A percentile compares a stretch with the other conserved stretches of the same genome.
phyloP scores from a whole-genome alignment of 92 coral and sea anemone species.

The Epizoanthus illoricatus region DNA sequence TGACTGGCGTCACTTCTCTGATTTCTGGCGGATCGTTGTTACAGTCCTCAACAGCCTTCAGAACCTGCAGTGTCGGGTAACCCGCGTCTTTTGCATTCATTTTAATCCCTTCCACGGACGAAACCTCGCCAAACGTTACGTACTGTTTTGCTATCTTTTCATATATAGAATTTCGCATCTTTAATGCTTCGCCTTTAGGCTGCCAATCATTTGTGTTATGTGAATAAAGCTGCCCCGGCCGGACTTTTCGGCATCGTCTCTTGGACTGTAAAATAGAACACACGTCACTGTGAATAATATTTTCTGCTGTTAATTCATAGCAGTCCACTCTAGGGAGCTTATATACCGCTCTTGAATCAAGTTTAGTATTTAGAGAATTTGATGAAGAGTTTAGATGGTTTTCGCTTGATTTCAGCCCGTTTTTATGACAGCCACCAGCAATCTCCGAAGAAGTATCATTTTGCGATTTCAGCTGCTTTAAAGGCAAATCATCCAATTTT shows the following conservation, averaged over 20 bases:
- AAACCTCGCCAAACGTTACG: conserved; percentile 6
- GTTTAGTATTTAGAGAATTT: background rate
- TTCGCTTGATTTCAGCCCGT: background rate
- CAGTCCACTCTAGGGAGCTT: conserved; percentile 30
- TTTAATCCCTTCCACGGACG: conserved; percentile 25
- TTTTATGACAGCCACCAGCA: background rate
- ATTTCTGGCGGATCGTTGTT: conserved; percentile 11
- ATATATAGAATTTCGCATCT: background rate
- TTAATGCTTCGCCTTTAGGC: background rate
- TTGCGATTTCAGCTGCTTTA: background rate
- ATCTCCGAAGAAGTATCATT: background rate
- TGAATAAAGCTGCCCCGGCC: background rate
- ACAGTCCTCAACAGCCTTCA: conserved; percentile 24
- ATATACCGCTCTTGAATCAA: conserved; percentile 24
- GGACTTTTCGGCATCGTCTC: conserved; percentile 1
- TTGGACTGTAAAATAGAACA: conserved; percentile 1
- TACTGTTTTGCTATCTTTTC: conserved; percentile 5
- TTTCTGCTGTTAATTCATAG: conserved; percentile 25
- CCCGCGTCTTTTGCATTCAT: background rate
- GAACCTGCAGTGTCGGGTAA: conserved; percentile 3
- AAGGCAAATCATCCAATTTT: background rate
- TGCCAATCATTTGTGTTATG: background rate
- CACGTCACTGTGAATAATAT: conserved; percentile 1
- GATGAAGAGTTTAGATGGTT: background rate
- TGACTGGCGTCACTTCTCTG: conserved; percentile 10